These are phyloP conservation scores for Glaucidium brasilianum DNA, from an alignment of 2,113 vertebrate species.

Conservation along the genomic window DNA sequence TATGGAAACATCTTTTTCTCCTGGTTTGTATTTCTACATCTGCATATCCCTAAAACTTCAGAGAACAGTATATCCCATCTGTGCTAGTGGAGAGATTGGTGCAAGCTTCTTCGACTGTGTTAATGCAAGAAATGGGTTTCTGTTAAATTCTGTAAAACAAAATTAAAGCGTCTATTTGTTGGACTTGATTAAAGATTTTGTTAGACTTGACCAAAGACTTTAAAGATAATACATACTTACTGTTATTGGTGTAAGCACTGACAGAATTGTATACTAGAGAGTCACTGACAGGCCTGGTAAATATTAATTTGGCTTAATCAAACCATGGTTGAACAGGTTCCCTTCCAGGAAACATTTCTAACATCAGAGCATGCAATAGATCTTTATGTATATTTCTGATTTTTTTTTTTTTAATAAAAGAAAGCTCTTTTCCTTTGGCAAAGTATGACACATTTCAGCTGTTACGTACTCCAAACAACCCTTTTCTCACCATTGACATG, in stretches of 20 bases:
- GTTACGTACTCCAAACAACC: not conserved
- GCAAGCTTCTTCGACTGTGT: not conserved
- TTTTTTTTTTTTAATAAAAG: not conserved
- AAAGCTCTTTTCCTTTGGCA: not conserved
- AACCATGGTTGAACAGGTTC: not conserved
- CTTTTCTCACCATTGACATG: not conserved
- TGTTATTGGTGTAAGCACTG: not conserved
- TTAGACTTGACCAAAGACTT: not conserved
- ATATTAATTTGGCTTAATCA: not conserved
- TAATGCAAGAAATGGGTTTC: not conserved
- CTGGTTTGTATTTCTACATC: not conserved
- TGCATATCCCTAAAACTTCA: not conserved
- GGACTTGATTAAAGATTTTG: not conserved
- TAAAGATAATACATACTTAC: not conserved
- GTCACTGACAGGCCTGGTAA: not conserved
- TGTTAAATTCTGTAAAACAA: not conserved
- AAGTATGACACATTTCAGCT: not conserved
- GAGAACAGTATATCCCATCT: not conserved
- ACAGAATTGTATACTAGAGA: not conserved
- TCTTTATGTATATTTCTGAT: not conserved
- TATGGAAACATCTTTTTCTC: not conserved
- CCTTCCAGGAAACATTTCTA: not conserved
- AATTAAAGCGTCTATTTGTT: not conserved
- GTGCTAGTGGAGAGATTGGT: not conserved
- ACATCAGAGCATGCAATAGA: not conserved